Conservation (phyloP, 53 echinoderm and acorn worm genomes). For the Holothuria leucospilota region DNA sequence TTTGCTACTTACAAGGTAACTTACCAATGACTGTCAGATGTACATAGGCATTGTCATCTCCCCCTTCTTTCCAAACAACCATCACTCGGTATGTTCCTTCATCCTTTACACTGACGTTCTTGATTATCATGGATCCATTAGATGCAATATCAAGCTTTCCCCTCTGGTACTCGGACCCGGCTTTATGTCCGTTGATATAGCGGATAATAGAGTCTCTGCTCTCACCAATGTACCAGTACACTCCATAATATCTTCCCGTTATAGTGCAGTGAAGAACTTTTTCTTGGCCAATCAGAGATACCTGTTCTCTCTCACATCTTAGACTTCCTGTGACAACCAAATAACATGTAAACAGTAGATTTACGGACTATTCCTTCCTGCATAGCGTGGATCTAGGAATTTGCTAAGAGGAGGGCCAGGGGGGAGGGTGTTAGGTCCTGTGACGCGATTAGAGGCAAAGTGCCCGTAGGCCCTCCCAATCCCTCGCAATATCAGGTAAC, state of each 20-base stretch:
- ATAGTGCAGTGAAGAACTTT: background rate
- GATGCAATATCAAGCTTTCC: background rate
- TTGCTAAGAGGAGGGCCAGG: no score
- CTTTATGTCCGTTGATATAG: background rate
- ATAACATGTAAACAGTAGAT: no score
- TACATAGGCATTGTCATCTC: background rate
- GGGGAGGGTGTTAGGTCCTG: no score
- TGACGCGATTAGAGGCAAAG: no score
- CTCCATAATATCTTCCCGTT: background rate
- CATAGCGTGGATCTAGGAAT: no score
- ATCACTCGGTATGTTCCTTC: background rate
- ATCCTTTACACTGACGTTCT: background rate
- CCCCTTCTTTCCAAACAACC: background rate
- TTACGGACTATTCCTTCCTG: no score
- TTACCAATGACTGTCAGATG: constrained; percentile 8
- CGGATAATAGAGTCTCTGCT: background rate
- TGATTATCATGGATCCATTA: constrained; percentile 5
- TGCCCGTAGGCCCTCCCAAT: no score
- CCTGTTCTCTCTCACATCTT: no score
- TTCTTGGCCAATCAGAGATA: no score
- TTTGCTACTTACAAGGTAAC: no score
- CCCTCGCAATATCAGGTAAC: no score
- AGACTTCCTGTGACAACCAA: no score
- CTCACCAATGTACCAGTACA: constrained; percentile 5
- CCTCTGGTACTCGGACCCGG: background rate